Percentiles rank a stretch among this genome's conserved stretches.
These are phyloP conservation scores for Acanthacorydalis orientalis DNA, from an alignment of 2,888 invertebrate genomes.

Conservation along the genomic window DNA sequence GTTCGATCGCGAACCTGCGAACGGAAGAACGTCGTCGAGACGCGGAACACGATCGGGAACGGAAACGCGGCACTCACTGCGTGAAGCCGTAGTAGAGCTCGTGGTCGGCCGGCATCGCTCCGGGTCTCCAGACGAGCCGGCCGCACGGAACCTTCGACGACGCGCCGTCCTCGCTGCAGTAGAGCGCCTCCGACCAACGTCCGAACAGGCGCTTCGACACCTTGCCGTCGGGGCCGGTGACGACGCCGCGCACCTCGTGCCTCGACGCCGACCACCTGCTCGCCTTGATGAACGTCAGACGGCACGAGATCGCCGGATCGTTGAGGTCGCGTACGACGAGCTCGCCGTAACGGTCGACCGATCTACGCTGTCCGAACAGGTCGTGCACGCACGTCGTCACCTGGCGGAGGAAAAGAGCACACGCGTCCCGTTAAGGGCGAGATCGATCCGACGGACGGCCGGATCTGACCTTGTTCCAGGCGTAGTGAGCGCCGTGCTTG, in stretches of 20 bases:
- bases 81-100: constrained; percentile 73
- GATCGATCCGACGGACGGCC: too few species aligned
- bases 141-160: constrained; percentile 50
- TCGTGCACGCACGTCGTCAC: constrained; percentile 78
- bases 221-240: constrained; percentile 37
- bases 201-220: constrained; percentile 49
- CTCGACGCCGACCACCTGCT: constrained; percentile 63
- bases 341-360: constrained; percentile 79
- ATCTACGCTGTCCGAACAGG: constrained; percentile 63
- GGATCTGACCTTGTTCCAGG: constrained; percentile 47
- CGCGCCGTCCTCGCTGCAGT: constrained; percentile 24
- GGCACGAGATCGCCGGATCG: constrained; percentile 43
- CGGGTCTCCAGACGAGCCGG: constrained; percentile 62
- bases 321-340: constrained; percentile 44
- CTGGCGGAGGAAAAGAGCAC: too few species aligned
- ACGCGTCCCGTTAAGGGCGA: too few species aligned
- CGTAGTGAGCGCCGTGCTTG: constrained; percentile 49
- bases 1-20: constrained; percentile 58
- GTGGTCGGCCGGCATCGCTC: constrained; percentile 64
- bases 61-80: too few species aligned
- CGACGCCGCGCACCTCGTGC: constrained; percentile 60
- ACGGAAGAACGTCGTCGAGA: too few species aligned
- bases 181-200: constrained; percentile 68
- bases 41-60: constrained; percentile 74
- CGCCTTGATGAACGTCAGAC: constrained; percentile 66